These are phyloP conservation scores for Euzetes globulus DNA, from an alignment of 2,888 invertebrate genomes.

Conservation along the genomic window DNA sequence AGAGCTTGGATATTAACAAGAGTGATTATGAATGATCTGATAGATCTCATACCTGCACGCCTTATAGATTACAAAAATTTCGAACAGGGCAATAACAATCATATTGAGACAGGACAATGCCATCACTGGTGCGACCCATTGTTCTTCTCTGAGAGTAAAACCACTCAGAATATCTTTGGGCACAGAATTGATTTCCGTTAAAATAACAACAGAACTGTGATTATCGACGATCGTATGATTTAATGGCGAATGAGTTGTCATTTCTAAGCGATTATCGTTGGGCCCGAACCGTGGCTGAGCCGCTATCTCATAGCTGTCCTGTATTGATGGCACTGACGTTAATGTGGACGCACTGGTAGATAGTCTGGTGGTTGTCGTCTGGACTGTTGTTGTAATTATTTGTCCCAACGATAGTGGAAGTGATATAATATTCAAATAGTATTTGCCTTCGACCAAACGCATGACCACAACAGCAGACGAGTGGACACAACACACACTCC, in stretches of 20 bases:
- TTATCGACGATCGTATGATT: slow-evolving; percentile 10
- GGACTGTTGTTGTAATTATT: background rate
- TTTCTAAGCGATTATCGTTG: background rate
- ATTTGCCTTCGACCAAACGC: slow-evolving; percentile 3
- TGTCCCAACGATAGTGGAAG: slow-evolving; percentile 20
- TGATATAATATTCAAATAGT: slow-evolving; percentile 21
- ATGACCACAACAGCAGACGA: background rate
- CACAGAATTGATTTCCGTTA: slow-evolving; percentile 6
- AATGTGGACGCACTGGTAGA: background rate
- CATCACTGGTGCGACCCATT: slow-evolving; percentile 84
- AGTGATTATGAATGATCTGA: background rate
- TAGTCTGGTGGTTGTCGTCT: background rate
- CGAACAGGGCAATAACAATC: slow-evolving; percentile 75
- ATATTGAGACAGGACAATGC: slow-evolving; percentile 75
- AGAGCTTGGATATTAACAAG: background rate
- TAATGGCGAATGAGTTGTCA: slow-evolving; percentile 15
- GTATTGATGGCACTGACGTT: no score
- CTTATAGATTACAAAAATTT: slow-evolving; percentile 74
- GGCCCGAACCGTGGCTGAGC: slow-evolving; percentile 1
- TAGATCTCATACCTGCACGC: slow-evolving; percentile 49
- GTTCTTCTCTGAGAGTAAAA: slow-evolving; percentile 51
- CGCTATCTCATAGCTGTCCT: slow-evolving; percentile 3
- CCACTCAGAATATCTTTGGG: slow-evolving; percentile 8
- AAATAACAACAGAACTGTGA: slow-evolving; percentile 11
- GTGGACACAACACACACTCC: background rate